Evolutionary conservation across 2,888 invertebrate species (phyloP).

Genomic region (Agriotes lineatus): DNA sequence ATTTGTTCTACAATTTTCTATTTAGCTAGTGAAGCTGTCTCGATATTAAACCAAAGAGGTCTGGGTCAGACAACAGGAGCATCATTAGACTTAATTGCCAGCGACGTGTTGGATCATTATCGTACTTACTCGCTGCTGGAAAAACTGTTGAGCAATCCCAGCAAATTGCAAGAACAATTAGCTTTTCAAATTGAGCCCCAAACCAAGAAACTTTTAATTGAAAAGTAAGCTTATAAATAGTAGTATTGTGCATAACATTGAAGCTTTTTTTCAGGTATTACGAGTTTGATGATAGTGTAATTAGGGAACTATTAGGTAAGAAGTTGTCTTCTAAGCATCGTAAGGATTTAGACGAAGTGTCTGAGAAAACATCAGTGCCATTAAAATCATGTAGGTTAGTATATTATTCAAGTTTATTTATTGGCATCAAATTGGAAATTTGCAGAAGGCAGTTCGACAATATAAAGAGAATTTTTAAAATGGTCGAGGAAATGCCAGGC

Average conservation of each 20-base stretch:
- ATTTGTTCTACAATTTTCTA: too few relatives aligned
- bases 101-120: constrained; percentile 93
- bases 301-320: constrained; percentile 91
- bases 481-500: constrained; percentile 92
- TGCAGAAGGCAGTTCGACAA: constrained; percentile 92
- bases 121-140: constrained; percentile 90
- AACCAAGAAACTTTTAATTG: constrained; percentile 87
- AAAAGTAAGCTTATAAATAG: too few relatives aligned
- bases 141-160: constrained; percentile 85
- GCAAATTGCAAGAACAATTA: constrained; percentile 87
- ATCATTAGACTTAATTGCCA: constrained; percentile 87
- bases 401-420: too few relatives aligned
- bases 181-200: constrained; percentile 91
- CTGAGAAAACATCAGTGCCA: constrained; percentile 82
- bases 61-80: constrained; percentile 80
- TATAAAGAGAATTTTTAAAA: constrained; percentile 90
- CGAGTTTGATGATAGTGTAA: constrained; percentile 89
- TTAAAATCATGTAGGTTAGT: constrained; percentile 80
- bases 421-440: too few relatives aligned
- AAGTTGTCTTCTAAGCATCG: constrained; percentile 91
- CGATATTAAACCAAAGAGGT: constrained; percentile 82
- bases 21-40: constrained; percentile 87
- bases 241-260: too few relatives aligned
- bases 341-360: constrained; percentile 93
- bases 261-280: constrained; percentile 91